A percentile compares a stretch with the other conserved stretches of the same genome.
Evolutionary conservation across 2,113 vertebrate genomes (phyloP).

Genomic region (Solea senegalensis): DNA sequence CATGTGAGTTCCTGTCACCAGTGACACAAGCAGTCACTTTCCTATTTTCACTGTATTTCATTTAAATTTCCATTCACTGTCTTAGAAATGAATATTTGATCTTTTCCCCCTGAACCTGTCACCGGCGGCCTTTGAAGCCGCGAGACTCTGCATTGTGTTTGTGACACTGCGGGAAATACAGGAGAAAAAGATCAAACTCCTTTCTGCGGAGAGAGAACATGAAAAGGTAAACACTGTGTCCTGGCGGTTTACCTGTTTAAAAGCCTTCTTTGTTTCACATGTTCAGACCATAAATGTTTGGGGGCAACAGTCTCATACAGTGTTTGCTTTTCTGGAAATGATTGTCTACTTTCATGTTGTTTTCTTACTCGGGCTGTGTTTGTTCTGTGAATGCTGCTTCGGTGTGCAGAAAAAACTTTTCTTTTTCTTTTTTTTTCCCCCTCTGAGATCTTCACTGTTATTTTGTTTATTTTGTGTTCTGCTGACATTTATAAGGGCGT

Average conservation of each 20-base stretch:
- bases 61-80: slow-evolving; percentile 78
- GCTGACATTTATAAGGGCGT: slow-evolving; percentile 14
- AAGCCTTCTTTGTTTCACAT: slow-evolving; percentile 62
- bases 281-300: slow-evolving; percentile 69
- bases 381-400: slow-evolving; percentile 42
- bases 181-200: slow-evolving; percentile 77
- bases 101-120: slow-evolving; percentile 78
- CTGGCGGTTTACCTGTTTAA: slow-evolving; percentile 75
- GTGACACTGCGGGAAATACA: slow-evolving; percentile 78
- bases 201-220: slow-evolving; percentile 58
- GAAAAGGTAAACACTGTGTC: slow-evolving; percentile 71
- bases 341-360: slow-evolving; percentile 64
- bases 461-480: slow-evolving; percentile 6
- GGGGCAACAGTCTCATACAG: slow-evolving; percentile 54
- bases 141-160: slow-evolving; percentile 73
- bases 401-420: slow-evolving; percentile 56
- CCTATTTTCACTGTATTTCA: slow-evolving; percentile 71
- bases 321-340: slow-evolving; percentile 72
- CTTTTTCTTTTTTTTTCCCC: slow-evolving; percentile 19
- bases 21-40: slow-evolving; percentile 72
- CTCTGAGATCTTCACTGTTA: slow-evolving; percentile 10
- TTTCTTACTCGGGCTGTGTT: slow-evolving; percentile 22
- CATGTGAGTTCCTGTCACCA: slow-evolving; percentile 59
- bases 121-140: slow-evolving; percentile 80
- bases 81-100: slow-evolving; percentile 82